Conservation (phyloP, 2,113 vertebrate genomes). For the Syngnathus floridae region DNA sequence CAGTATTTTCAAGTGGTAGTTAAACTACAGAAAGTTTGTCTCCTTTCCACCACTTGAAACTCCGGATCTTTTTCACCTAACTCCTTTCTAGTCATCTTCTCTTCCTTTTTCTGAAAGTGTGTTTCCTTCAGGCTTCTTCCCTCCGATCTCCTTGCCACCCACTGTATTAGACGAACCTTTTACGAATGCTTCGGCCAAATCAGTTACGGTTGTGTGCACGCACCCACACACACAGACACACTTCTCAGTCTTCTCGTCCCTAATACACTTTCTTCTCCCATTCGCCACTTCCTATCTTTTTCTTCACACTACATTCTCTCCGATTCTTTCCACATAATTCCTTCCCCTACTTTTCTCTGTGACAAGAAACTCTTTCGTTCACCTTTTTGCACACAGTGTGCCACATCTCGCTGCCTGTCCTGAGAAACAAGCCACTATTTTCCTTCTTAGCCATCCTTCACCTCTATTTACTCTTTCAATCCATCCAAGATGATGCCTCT, state of each 20-base stretch:
- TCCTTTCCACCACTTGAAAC: conserved; percentile 29
- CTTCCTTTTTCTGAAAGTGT: conserved; percentile 41
- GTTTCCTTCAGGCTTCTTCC: conserved; percentile 54
- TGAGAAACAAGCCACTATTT: conserved; percentile 40
- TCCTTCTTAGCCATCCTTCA: conserved; percentile 50
- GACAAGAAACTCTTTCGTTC: conserved; percentile 26
- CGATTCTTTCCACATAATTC: conserved; percentile 37
- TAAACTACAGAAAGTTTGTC: conserved; percentile 3
- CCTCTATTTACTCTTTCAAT: conserved; percentile 59
- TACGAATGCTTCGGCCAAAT: conserved; percentile 50
- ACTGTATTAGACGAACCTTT: conserved; percentile 56
- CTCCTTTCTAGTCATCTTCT: conserved; percentile 14
- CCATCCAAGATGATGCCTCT: conserved; percentile 25
- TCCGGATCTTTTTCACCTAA: conserved; percentile 6
- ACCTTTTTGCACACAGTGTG: conserved; percentile 18
- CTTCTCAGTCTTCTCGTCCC: conserved; percentile 27
- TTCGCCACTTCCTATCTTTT: conserved; percentile 33
- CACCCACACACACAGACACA: background rate
- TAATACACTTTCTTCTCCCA: conserved; percentile 28
- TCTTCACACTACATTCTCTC: conserved; percentile 39
- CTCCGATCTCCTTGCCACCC: conserved; percentile 49
- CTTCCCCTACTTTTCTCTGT: conserved; percentile 6
- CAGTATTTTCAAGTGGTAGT: background rate
- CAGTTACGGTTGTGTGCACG: conserved; percentile 50
- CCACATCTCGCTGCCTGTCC: conserved; percentile 31